These are phyloP conservation scores for Sinocyclocheilus grahami DNA, from an alignment of 2,113 vertebrate genomes.

Conservation along the genomic window DNA sequence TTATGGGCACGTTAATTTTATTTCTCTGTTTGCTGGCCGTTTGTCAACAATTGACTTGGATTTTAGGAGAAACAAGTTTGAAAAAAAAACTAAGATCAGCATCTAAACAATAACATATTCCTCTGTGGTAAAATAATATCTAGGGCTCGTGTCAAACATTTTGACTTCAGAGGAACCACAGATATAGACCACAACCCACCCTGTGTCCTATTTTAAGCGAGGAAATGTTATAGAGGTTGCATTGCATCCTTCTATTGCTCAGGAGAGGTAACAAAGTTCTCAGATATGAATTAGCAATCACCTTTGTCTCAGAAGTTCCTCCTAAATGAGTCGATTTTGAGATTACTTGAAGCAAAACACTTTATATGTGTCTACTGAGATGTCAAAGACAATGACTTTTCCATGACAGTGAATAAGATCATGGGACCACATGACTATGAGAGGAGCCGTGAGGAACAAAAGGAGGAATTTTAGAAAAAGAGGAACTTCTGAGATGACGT, in stretches of 20 bases:
- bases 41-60: too few relatives aligned
- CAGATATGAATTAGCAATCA: not conserved
- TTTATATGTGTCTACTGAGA: not conserved
- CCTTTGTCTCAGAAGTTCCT: not conserved
- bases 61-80: too few relatives aligned
- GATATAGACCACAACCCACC: not conserved
- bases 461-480: not conserved
- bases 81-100: not conserved
- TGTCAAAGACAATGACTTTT: not conserved
- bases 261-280: not conserved
- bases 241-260: too few relatives aligned
- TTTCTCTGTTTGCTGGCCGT: too few relatives aligned
- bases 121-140: not conserved
- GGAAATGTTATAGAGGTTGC: not conserved
- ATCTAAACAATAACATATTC: not conserved
- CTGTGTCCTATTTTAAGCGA: not conserved
- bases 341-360: not conserved
- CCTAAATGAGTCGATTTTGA: not conserved
- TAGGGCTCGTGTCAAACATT: not conserved
- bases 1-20: too few relatives aligned
- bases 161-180: not conserved
- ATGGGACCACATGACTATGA: not conserved
- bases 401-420: conserved; percentile 12
- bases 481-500: conserved; percentile 32
- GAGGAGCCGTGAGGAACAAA: not conserved